Base-by-base conservation (phyloP, 92 coral and sea anemone genomes). In the Plumapathes pennacea region DNA sequence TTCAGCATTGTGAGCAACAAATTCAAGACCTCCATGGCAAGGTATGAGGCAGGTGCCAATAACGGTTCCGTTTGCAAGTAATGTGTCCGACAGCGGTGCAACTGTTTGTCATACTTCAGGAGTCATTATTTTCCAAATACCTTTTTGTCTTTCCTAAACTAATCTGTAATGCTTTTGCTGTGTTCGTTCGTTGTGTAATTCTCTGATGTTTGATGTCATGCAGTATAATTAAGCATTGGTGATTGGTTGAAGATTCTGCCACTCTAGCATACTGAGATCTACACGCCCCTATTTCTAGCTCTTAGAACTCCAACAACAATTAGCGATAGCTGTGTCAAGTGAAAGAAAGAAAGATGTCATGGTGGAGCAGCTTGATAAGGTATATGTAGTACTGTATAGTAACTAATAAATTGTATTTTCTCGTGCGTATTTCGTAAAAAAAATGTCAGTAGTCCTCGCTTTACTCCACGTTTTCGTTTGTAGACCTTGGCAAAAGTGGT, bases 401-500 rank as follows among this genome's bases (percentile, higher is more conserved):
- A 54, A 24, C 30, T 60, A 44, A n/a, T n/a, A n/a, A n/a, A n/a
- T n/a, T n/a, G n/a, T 8, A 34, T 34, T 34, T 34, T 8, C n/a
- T 34, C n/a, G 40, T 34, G 8, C 8, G 8, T 34, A 7, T 34
- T 8, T 8, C n/a, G 40, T 34, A n/a, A 34, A n/a, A 24, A 50
- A 11, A 23, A 23, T 26, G 10, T 23, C 22, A 10, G 7, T 20
- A 0, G 15, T 2, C 24, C 3, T 25, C 11, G 46, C 3, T n/a
- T 32, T 30, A 1, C 15, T 0, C 9, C 40, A 34, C 9, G 40
- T 6, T 22, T 32, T 46, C 10, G 32, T 4, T 37, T 47, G 21
- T 46, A 94, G 99, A 94, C 99, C n/a, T 64, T 94, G 22, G 99
- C 99, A 60, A 86, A 80, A 54, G 99, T 94, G 53, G 99, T 94